phyloP scores from a whole-genome alignment of 64 coral and sea anemone species.

The Trachythela sp. region DNA sequence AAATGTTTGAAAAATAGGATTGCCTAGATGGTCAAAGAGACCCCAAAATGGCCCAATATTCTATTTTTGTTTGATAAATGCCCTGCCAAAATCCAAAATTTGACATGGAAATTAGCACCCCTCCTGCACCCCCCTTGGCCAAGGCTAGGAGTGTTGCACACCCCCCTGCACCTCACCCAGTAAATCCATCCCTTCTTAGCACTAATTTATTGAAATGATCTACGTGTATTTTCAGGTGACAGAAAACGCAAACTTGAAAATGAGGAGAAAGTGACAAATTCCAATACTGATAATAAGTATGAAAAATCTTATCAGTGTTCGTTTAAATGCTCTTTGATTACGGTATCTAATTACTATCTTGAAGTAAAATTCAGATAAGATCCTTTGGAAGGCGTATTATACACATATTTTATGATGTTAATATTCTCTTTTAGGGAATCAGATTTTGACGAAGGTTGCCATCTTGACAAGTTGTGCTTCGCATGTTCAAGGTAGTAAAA shows the following conservation, averaged over 20 bases:
- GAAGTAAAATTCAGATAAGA: not conserved
- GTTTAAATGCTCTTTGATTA: not conserved
- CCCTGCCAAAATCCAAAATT: too few species aligned
- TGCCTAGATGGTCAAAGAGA: too few species aligned
- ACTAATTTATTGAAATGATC: too few species aligned
- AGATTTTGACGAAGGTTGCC: constrained; percentile 58
- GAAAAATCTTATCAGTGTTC: not conserved
- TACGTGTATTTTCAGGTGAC: constrained; percentile 59
- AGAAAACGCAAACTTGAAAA: constrained; percentile 76
- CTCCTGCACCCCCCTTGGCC: too few species aligned
- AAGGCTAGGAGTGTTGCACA: too few species aligned
- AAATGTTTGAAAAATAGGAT: too few species aligned
- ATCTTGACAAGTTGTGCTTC: constrained; percentile 66
- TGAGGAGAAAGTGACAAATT: constrained; percentile 64
- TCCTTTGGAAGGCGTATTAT: not conserved
- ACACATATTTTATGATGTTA: not conserved
- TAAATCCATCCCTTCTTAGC: too few species aligned
- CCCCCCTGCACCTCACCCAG: too few species aligned
- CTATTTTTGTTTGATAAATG: too few species aligned
- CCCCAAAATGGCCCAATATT: too few species aligned
- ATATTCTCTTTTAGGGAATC: constrained; percentile 57
- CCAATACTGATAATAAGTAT: constrained; percentile 73
- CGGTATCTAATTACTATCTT: not conserved
- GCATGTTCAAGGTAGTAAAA: constrained; percentile 69
- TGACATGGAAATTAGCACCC: too few species aligned